These are phyloP conservation scores for Gasterosteus aculeatus DNA, from an alignment of 2,113 vertebrate genomes.

Conservation along the genomic window DNA sequence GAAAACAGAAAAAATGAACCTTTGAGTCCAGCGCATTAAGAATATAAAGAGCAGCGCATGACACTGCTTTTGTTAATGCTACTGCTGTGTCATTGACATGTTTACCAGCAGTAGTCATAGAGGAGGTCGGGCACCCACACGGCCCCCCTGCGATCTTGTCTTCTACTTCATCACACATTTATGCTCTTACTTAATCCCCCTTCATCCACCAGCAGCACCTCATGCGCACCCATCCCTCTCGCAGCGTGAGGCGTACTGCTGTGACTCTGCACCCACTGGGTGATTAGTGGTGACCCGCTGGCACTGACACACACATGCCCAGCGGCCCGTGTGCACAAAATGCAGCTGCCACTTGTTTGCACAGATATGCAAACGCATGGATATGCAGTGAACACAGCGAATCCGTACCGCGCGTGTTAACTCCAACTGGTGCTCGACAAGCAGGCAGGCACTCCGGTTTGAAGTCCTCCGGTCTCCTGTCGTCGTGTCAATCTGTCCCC, in stretches of 20 bases:
- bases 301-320: constrained; percentile 58
- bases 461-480: neutral
- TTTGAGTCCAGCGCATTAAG: neutral
- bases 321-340: constrained; percentile 19
- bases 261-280: constrained; percentile 63
- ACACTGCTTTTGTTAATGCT: neutral
- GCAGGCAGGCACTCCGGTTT: neutral
- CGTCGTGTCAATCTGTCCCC: neutral
- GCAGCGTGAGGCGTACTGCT: constrained; percentile 39
- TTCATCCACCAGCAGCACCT: constrained; percentile 29
- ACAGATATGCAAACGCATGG: neutral
- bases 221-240: constrained; percentile 41
- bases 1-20: neutral
- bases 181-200: constrained; percentile 45
- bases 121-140: constrained; percentile 13
- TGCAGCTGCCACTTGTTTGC: constrained; percentile 12
- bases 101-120: constrained; percentile 26
- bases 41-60: neutral
- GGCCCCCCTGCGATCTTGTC: constrained; percentile 23
- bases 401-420: neutral
- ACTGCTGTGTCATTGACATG: constrained; percentile 37
- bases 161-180: constrained; percentile 19
- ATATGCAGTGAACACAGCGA: neutral
- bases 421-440: neutral
- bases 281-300: constrained; percentile 74